Evolutionary conservation across 2,888 invertebrate species (phyloP).

Genomic region (Pammene aurita): DNA sequence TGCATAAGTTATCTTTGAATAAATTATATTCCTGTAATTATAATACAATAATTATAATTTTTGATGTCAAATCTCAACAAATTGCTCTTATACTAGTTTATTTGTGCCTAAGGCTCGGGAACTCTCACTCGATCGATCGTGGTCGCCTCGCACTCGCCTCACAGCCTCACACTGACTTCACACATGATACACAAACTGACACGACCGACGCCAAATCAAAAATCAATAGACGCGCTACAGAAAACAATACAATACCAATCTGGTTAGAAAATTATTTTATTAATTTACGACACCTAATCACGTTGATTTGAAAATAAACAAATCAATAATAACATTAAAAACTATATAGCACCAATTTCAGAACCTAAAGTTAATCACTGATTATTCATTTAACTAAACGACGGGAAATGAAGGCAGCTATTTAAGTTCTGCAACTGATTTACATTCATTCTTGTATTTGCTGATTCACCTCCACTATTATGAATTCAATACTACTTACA

Average conservation of each 20-base stretch:
- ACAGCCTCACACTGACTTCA: slow-evolving; percentile 53
- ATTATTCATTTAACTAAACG: slow-evolving; percentile 38
- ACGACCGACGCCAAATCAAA: slow-evolving; percentile 31
- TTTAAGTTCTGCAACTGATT: slow-evolving; percentile 44
- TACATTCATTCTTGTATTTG: slow-evolving; percentile 42
- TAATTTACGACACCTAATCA: slow-evolving; percentile 42
- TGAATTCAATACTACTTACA: slow-evolving; percentile 68
- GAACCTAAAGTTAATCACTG: slow-evolving; percentile 54
- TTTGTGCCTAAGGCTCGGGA: slow-evolving; percentile 72
- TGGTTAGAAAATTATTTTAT: slow-evolving; percentile 35
- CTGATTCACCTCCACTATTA: slow-evolving; percentile 45
- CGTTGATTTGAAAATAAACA: slow-evolving; percentile 45
- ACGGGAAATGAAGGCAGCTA: slow-evolving; percentile 46
- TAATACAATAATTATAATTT: slow-evolving; percentile 73
- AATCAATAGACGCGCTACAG: slow-evolving; percentile 32
- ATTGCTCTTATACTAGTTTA: slow-evolving; percentile 64
- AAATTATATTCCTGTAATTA: slow-evolving; percentile 78
- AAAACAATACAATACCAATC: slow-evolving; percentile 38
- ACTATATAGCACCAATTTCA: slow-evolving; percentile 70
- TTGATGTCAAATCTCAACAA: slow-evolving; percentile 78
- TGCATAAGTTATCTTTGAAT: slow-evolving; percentile 60
- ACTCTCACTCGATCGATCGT: slow-evolving; percentile 50
- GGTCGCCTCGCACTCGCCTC: slow-evolving; percentile 58
- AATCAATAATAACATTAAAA: slow-evolving; percentile 60
- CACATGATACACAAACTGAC: slow-evolving; percentile 25